Evolutionary conservation across 2,888 invertebrate species (phyloP).

Genomic region (Pristionchus fissidentatus): DNA sequence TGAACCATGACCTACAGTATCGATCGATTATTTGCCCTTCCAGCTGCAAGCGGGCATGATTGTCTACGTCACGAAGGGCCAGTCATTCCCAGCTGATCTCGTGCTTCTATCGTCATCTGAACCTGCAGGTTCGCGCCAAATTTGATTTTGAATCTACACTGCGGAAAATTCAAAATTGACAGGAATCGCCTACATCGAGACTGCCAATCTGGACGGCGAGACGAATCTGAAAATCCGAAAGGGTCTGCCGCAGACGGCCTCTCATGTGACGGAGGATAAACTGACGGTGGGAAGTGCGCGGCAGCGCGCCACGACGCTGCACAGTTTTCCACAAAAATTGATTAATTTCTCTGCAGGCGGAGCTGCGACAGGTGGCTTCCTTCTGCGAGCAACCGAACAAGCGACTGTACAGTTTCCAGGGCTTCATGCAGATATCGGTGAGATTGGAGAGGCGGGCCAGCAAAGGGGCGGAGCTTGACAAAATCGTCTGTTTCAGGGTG

Average conservation of each 20-base stretch:
- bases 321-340: not conserved
- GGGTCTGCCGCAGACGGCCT: conserved; percentile 69
- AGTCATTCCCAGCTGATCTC: conserved; percentile 96
- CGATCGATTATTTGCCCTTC: not conserved
- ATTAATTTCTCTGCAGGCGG: not conserved
- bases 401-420: conserved; percentile 95
- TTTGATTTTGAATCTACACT: not conserved
- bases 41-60: conserved; percentile 84
- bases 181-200: conserved; percentile 97
- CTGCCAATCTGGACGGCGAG: conserved; percentile 97
- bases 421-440: conserved; percentile 77
- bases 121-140: conserved; percentile 81
- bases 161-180: not conserved
- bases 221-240: conserved; percentile 97
- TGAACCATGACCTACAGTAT: not conserved
- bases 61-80: conserved; percentile 89
- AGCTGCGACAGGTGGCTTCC: not conserved
- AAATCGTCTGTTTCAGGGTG: not conserved
- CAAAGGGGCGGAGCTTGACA: not conserved
- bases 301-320: not conserved
- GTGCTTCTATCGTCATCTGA: conserved; percentile 86
- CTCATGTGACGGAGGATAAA: not conserved
- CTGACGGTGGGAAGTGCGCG: conserved; percentile 15
- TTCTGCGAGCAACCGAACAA: conserved; percentile 92
- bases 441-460: not conserved